Conservation (phyloP, 2,113 vertebrate genomes). For the Poeciliopsis prolifica region DNA sequence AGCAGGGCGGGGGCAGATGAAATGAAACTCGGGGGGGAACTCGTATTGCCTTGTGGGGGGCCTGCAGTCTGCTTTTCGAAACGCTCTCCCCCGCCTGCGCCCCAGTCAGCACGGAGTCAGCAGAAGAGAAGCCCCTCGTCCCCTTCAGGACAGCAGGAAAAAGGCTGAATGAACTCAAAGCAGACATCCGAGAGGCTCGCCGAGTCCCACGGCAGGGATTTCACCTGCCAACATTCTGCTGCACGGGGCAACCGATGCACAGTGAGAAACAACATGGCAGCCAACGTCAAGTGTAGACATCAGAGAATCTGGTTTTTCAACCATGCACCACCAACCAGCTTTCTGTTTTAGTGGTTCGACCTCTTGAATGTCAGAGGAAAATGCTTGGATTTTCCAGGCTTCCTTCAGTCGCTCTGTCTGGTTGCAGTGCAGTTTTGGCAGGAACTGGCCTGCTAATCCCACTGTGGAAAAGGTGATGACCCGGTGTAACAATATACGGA, state of each 20-base stretch:
- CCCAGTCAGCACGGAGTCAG: constrained; percentile 70
- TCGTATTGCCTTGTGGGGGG: constrained; percentile 13
- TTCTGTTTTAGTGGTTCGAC: constrained; percentile 30
- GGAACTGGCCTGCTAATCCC: constrained; percentile 9
- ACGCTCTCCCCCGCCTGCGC: constrained; percentile 36
- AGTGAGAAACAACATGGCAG: constrained; percentile 3
- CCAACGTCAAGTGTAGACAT: constrained; percentile 9
- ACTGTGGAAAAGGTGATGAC: constrained; percentile 16
- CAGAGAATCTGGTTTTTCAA: neutral
- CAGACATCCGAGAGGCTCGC: constrained; percentile 60
- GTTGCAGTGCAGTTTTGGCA: constrained; percentile 25
- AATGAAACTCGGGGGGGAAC: constrained; percentile 16
- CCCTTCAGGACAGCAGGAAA: constrained; percentile 44
- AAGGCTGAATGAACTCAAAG: constrained; percentile 67
- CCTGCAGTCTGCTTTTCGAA: constrained; percentile 36
- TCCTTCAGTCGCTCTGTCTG: constrained; percentile 31
- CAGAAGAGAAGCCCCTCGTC: constrained; percentile 57
- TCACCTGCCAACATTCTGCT: constrained; percentile 24
- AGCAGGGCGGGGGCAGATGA: neutral
- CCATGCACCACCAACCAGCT: constrained; percentile 24
- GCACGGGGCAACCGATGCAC: constrained; percentile 10
- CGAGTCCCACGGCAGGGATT: constrained; percentile 24
- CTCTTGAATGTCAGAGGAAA: constrained; percentile 18
- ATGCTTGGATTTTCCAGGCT: constrained; percentile 47
- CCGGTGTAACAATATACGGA: constrained; percentile 61